Evolutionary conservation across 2,113 vertebrate genomes (phyloP).

Genomic region (Oxyruncus cristatus): DNA sequence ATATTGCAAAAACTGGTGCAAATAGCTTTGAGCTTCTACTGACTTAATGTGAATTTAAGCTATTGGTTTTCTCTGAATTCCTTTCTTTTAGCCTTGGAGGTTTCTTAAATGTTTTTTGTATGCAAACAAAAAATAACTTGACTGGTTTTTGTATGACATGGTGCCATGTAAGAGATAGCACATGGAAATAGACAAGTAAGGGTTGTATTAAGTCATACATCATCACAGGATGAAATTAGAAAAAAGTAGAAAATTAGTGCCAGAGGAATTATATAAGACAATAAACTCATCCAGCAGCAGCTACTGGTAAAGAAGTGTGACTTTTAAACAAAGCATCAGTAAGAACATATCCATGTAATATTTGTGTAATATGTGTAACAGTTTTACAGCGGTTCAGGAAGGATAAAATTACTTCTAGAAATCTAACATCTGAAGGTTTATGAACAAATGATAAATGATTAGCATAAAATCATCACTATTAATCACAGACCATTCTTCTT

Average conservation of each 20-base stretch:
- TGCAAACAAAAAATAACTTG: background rate
- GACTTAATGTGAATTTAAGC: background rate
- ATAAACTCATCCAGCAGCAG: background rate
- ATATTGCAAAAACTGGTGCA: background rate
- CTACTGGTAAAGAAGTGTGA: background rate
- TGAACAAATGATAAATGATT: background rate
- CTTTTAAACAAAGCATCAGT: background rate
- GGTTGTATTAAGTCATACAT: background rate
- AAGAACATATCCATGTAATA: background rate
- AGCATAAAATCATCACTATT: background rate
- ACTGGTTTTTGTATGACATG: background rate
- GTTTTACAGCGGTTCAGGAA: background rate
- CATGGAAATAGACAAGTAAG: background rate
- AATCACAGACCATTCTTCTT: background rate
- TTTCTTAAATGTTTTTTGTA: background rate
- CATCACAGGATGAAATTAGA: background rate
- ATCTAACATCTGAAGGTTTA: background rate
- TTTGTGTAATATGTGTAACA: background rate
- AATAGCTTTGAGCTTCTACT: background rate
- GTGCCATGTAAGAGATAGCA: background rate
- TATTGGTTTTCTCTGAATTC: background rate
- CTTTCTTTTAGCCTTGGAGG: background rate
- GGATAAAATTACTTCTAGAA: background rate
- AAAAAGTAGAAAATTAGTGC: background rate
- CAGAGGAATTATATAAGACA: background rate